These are phyloP conservation scores for Anhinga rufa DNA, from an alignment of 2,113 vertebrate species.

Conservation along the genomic window DNA sequence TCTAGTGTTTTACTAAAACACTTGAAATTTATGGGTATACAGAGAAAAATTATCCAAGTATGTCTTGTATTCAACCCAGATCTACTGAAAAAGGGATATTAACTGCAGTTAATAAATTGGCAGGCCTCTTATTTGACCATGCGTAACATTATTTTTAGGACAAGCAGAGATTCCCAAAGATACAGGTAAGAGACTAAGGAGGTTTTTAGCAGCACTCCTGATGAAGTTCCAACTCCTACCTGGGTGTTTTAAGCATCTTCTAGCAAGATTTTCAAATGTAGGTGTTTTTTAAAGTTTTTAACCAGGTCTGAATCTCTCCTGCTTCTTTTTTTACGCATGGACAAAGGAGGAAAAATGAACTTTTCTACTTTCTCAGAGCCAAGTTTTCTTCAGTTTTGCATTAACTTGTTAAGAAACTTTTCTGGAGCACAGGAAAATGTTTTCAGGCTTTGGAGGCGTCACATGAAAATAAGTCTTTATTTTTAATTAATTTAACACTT, in stretches of 20 bases:
- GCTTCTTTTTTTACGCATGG: neutral
- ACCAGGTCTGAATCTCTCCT: neutral
- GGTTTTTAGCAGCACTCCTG: neutral
- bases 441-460: neutral
- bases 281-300: neutral
- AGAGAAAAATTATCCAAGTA: neutral
- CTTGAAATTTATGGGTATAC: neutral
- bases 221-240: neutral
- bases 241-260: neutral
- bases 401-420: neutral
- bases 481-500: neutral
- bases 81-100: neutral
- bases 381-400: constrained; percentile 1
- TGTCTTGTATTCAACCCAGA: neutral
- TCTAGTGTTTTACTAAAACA: neutral
- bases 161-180: neutral
- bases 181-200: neutral
- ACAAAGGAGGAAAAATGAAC: neutral
- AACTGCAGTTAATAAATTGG: neutral
- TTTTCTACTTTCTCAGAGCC: neutral
- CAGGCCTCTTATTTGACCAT: neutral
- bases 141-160: neutral
- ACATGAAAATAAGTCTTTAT: neutral
- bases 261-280: neutral
- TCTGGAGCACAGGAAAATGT: neutral